Conservation (phyloP, 2,113 vertebrate species). For the Paramormyrops kingsleyae region DNA sequence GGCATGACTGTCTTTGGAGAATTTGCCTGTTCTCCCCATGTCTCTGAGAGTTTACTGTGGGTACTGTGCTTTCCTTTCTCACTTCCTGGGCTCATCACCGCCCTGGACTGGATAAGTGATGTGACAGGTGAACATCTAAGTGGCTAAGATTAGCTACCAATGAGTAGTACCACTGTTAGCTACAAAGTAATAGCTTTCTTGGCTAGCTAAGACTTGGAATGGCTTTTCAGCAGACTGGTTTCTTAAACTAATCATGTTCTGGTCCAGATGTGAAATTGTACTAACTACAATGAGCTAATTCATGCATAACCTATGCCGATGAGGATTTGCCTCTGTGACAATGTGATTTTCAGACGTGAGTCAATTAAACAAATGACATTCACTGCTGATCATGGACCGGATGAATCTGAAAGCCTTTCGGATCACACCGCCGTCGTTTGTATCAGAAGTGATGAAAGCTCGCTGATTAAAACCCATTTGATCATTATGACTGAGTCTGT, state of each 20-base stretch:
- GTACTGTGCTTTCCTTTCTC: neutral
- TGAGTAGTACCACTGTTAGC: neutral
- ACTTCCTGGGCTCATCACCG: neutral
- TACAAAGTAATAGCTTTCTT: neutral
- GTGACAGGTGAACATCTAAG: neutral
- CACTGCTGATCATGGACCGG: neutral
- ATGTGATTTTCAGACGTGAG: neutral
- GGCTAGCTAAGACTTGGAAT: neutral
- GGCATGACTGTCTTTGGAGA: neutral
- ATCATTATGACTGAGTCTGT: neutral
- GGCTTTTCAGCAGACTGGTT: neutral
- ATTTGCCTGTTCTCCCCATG: neutral
- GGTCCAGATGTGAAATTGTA: neutral
- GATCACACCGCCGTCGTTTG: neutral
- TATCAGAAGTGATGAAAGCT: neutral
- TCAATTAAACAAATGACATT: neutral
- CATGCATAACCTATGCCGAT: neutral
- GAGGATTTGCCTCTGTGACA: neutral
- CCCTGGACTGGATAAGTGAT: neutral
- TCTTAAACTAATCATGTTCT: neutral
- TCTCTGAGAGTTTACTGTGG: neutral
- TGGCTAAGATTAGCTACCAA: neutral
- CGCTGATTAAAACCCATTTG: neutral
- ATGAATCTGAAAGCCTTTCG: neutral
- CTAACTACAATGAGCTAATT: neutral